A percentile compares a stretch with the other conserved stretches of the same genome.
These are phyloP conservation scores for Eidolon helvum DNA, from an alignment of 2,113 vertebrate species.

Conservation along the genomic window DNA sequence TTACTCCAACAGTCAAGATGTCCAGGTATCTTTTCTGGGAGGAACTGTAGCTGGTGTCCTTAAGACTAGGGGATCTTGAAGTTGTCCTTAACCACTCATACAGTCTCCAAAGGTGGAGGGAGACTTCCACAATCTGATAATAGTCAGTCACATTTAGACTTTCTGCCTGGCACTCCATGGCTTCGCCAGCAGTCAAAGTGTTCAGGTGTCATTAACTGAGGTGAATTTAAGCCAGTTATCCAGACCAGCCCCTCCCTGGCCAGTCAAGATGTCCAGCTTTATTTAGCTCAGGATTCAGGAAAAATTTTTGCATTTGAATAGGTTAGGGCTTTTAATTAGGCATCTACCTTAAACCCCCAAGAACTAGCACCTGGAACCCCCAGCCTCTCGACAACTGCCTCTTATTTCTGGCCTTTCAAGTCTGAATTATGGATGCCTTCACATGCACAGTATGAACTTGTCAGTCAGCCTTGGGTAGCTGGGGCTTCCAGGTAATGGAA, in stretches of 20 bases:
- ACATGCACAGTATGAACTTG: not conserved
- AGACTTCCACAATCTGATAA: not conserved
- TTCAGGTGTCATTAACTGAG: not conserved
- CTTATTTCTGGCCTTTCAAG: not conserved
- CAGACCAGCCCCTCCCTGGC: not conserved
- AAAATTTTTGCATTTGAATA: not conserved
- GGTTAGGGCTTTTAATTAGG: not conserved
- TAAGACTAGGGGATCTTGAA: not conserved
- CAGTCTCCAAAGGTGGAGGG: not conserved
- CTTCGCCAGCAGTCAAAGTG: not conserved
- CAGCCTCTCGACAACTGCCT: not conserved
- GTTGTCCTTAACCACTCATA: not conserved
- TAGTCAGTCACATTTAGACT: not conserved
- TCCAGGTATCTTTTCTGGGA: not conserved
- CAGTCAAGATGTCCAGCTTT: not conserved
- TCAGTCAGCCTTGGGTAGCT: not conserved
- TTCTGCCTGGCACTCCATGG: not conserved
- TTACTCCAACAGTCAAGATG: not conserved
- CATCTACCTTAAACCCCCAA: not conserved
- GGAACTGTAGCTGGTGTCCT: not conserved
- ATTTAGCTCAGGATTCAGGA: not conserved
- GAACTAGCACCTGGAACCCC: not conserved
- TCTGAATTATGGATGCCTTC: not conserved
- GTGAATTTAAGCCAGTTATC: not conserved
- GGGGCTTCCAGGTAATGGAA: not conserved